phyloP scores from a whole-genome alignment of 2,888 invertebrate species.

The Oxytorus armatus region DNA sequence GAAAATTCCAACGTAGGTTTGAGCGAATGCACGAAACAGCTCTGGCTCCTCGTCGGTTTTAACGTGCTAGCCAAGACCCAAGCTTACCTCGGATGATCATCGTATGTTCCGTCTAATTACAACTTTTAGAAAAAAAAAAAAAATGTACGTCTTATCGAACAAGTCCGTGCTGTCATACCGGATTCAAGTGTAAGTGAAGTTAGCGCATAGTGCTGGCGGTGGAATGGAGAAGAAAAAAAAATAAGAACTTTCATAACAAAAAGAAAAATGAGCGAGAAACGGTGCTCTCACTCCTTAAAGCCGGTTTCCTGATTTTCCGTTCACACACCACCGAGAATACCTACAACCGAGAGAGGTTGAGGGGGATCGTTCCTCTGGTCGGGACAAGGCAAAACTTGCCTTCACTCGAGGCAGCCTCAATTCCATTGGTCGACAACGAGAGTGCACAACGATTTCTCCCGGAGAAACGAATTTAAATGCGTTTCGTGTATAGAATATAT shows the following conservation, averaged over 20 bases:
- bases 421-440: conserved; percentile 47
- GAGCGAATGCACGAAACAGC: conserved; percentile 1
- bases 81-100: not conserved
- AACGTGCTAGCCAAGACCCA: not conserved
- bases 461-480: conserved; percentile 73
- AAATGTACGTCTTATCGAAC: not conserved
- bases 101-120: not conserved
- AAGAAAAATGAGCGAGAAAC: conserved; percentile 21
- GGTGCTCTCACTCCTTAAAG: conserved; percentile 3
- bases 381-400: conserved; percentile 33
- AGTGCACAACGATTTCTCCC: conserved; percentile 71
- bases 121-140: conserved; percentile 16
- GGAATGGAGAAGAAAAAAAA: not conserved
- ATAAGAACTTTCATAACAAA: conserved; percentile 23
- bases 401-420: conserved; percentile 31
- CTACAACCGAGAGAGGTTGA: conserved; percentile 13
- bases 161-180: conserved; percentile 22
- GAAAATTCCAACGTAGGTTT: not conserved
- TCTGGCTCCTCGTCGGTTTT: conserved; percentile 20
- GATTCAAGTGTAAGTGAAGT: conserved; percentile 13
- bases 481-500: conserved; percentile 39
- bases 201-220: conserved; percentile 7
- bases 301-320: conserved; percentile 53
- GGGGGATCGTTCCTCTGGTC: conserved; percentile 24
- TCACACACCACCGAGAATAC: not conserved